Conservation (phyloP, 2,113 vertebrate species). For the Ophiodon elongatus region DNA sequence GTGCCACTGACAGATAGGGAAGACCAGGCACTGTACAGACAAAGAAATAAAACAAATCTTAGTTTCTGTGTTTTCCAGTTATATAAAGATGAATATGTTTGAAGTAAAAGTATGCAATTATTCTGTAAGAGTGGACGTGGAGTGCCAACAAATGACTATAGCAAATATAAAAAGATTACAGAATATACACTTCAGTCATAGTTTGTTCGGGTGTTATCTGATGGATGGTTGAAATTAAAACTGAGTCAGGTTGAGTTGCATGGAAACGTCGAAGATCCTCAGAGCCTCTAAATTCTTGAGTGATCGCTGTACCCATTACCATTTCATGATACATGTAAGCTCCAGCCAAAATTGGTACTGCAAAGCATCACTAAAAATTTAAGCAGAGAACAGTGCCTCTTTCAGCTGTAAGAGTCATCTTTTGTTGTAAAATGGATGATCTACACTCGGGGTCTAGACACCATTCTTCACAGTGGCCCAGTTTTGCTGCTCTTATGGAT, state of each 20-base stretch:
- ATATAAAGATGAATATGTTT: background rate
- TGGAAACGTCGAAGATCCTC: conserved; percentile 14
- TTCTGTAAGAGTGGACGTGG: background rate
- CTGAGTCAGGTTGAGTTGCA: conserved; percentile 7
- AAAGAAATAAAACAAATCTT: conserved; percentile 8
- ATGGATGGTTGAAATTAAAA: too few relatives aligned
- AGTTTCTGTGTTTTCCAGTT: background rate
- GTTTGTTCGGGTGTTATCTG: too few relatives aligned
- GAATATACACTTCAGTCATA: background rate
- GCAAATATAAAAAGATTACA: background rate
- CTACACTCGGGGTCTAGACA: conserved; percentile 62
- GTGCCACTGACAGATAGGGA: conserved; percentile 91
- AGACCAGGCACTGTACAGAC: conserved; percentile 88
- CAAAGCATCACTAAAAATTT: conserved; percentile 63
- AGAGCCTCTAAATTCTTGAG: conserved; percentile 43
- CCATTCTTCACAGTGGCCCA: conserved; percentile 71
- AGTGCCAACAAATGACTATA: background rate
- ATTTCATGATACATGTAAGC: conserved; percentile 63
- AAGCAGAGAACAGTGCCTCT: conserved; percentile 50
- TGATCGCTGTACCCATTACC: conserved; percentile 48
- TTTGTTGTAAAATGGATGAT: conserved; percentile 73
- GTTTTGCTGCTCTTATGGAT: conserved; percentile 69
- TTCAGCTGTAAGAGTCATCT: conserved; percentile 51
- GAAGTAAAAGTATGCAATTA: background rate
- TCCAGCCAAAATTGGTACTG: conserved; percentile 39